phyloP scores from a whole-genome alignment of 2,113 vertebrate species.

The Hassar affinis region DNA sequence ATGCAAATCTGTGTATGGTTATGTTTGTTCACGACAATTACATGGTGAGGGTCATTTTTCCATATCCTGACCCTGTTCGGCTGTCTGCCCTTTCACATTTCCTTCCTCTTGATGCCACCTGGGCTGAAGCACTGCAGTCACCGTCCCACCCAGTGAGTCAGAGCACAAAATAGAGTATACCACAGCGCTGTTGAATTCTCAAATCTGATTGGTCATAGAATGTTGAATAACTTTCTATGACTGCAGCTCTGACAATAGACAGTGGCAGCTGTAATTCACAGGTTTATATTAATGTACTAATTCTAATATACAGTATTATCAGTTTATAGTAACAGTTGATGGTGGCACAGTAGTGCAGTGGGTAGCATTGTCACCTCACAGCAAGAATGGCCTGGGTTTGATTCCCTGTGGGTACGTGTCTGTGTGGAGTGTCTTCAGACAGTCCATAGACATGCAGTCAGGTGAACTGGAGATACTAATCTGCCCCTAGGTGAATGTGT shows the following conservation, averaged over 20 bases:
- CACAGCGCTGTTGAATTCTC: background rate
- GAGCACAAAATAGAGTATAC: constrained; percentile 12
- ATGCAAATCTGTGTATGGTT: background rate
- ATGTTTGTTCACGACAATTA: background rate
- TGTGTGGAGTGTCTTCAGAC: no score
- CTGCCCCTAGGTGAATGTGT: no score
- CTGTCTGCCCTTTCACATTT: constrained; percentile 60
- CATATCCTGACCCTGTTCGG: constrained; percentile 50
- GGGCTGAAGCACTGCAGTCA: constrained; percentile 23
- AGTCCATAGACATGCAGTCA: no score
- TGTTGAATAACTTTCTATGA: background rate
- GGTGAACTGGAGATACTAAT: no score
- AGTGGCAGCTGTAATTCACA: background rate
- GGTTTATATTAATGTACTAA: background rate
- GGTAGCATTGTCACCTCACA: no score
- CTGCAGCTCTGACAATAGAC: background rate
- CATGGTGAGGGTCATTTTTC: constrained; percentile 11
- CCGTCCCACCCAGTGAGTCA: constrained; percentile 1
- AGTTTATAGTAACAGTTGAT: background rate
- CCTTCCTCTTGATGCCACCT: constrained; percentile 48
- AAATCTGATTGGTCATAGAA: background rate
- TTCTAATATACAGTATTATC: background rate
- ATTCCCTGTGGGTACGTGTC: no score
- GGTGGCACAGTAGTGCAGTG: no score
- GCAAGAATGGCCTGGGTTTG: no score